Conservation (phyloP, 2,113 vertebrate species). For the Xenopus borealis region DNA sequence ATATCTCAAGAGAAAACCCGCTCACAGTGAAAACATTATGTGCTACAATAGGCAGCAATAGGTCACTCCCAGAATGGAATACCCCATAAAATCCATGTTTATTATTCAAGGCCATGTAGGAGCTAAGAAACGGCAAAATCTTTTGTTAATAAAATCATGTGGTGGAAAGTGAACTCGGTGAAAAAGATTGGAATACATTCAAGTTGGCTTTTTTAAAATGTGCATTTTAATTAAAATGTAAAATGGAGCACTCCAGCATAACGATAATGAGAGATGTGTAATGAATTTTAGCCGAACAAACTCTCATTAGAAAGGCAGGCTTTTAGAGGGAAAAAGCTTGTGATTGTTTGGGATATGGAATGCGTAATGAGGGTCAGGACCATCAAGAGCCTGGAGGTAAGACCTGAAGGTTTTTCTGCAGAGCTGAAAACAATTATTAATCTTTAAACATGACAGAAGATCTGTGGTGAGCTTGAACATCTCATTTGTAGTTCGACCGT, state of each 20-base stretch:
- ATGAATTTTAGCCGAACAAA: constrained; percentile 59
- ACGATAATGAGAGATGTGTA: constrained; percentile 60
- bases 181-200: constrained; percentile 34
- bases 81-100: constrained; percentile 37
- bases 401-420: constrained; percentile 52
- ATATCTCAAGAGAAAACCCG: no score
- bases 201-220: constrained; percentile 53
- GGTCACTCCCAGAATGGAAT: constrained; percentile 30
- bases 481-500: constrained; percentile 45
- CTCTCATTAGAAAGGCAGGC: constrained; percentile 53
- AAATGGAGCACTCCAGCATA: constrained; percentile 57
- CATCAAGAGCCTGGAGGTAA: constrained; percentile 52
- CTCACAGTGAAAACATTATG: no score
- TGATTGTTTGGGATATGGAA: constrained; percentile 48
- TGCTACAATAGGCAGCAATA: constrained; percentile 16
- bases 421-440: constrained; percentile 54
- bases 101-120: constrained; percentile 40
- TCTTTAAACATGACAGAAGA: constrained; percentile 54
- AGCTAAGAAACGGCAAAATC: constrained; percentile 36
- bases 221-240: constrained; percentile 63
- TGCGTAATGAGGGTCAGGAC: constrained; percentile 51
- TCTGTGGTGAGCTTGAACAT: constrained; percentile 53
- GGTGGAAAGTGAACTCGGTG: constrained; percentile 26
- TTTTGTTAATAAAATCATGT: constrained; percentile 45
- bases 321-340: constrained; percentile 42